A percentile compares a stretch with the other conserved stretches of the same genome.
These are phyloP conservation scores for Antheraea yamamai DNA, from an alignment of 2,888 invertebrate genomes.

Conservation along the genomic window DNA sequence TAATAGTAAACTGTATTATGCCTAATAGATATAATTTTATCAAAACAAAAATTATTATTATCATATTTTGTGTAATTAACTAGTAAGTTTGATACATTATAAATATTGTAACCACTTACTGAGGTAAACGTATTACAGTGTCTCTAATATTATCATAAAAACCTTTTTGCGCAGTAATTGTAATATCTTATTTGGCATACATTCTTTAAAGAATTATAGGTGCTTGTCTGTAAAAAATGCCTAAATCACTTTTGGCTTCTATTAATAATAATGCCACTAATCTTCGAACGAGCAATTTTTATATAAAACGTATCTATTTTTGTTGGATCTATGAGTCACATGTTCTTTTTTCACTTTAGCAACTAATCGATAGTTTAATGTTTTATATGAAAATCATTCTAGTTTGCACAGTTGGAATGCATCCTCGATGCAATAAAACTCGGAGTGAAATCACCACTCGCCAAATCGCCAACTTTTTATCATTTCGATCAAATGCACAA, in stretches of 20 bases:
- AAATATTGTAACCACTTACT: not conserved
- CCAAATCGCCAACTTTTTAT: constrained; percentile 72
- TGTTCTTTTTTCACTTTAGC: constrained; percentile 42
- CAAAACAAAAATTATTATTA: not conserved
- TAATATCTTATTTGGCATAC: not conserved
- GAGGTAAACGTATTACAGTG: not conserved
- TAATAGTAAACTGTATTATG: not conserved
- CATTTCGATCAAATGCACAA: constrained; percentile 65
- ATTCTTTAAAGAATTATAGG: not conserved
- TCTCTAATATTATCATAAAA: not conserved
- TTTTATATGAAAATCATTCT: constrained; percentile 62
- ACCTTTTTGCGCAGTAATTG: not conserved
- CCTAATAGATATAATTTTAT: not conserved
- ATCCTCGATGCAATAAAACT: constrained; percentile 73
- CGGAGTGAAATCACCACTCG: constrained; percentile 70
- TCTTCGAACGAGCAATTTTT: not conserved
- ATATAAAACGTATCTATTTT: not conserved
- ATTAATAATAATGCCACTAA: not conserved
- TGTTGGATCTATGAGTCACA: constrained; percentile 48
- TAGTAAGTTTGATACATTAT: not conserved
- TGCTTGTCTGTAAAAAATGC: constrained; percentile 52
- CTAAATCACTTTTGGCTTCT: constrained; percentile 22
- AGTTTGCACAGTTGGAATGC: constrained; percentile 59
- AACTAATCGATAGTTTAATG: constrained; percentile 72
- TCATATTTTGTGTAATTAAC: not conserved